Percentiles rank a stretch among this genome's conserved stretches.
Conservation (phyloP, 2,888 invertebrate genomes). For the Chrysolina haemoptera region DNA sequence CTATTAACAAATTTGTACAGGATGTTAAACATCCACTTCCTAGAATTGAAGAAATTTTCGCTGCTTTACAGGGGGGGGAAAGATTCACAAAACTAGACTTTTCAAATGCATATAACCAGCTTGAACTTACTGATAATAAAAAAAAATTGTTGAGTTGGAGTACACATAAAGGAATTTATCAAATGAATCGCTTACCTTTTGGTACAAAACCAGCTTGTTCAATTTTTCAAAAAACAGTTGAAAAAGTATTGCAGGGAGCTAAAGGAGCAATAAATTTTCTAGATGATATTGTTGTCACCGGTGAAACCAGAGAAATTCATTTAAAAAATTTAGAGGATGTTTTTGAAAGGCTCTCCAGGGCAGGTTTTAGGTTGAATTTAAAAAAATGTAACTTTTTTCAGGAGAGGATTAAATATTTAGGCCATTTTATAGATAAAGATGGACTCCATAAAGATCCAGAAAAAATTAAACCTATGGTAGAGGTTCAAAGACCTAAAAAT, state of each 20-base stretch:
- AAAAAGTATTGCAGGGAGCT: slow-evolving; percentile 30
- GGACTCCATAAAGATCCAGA: slow-evolving; percentile 24
- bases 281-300: slow-evolving; percentile 39
- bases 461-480: slow-evolving; percentile 16
- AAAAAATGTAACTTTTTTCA: slow-evolving; percentile 31
- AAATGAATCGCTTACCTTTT: slow-evolving; percentile 33
- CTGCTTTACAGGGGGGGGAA: slow-evolving; percentile 30
- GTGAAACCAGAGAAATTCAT: slow-evolving; percentile 23
- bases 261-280: slow-evolving; percentile 30
- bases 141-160: slow-evolving; percentile 30
- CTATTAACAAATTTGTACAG: slow-evolving; percentile 26
- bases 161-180: too few relatives aligned
- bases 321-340: slow-evolving; percentile 32
- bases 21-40: slow-evolving; percentile 35
- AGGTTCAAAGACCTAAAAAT: slow-evolving; percentile 19
- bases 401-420: slow-evolving; percentile 30
- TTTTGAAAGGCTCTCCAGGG: slow-evolving; percentile 22
- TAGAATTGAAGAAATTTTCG: slow-evolving; percentile 34
- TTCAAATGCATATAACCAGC: slow-evolving; percentile 28
- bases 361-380: slow-evolving; percentile 30
- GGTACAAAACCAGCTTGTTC: slow-evolving; percentile 36
- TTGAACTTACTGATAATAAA: slow-evolving; percentile 26
- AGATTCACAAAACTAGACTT: slow-evolving; percentile 35
- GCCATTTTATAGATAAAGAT: slow-evolving; percentile 33
- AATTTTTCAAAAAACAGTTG: slow-evolving; percentile 30